Percentiles rank a stretch among this genome's conserved stretches.
These are phyloP conservation scores for Macrocentrus cingulum DNA, from an alignment of 1,140 invertebrate genomes.

Conservation along the genomic window DNA sequence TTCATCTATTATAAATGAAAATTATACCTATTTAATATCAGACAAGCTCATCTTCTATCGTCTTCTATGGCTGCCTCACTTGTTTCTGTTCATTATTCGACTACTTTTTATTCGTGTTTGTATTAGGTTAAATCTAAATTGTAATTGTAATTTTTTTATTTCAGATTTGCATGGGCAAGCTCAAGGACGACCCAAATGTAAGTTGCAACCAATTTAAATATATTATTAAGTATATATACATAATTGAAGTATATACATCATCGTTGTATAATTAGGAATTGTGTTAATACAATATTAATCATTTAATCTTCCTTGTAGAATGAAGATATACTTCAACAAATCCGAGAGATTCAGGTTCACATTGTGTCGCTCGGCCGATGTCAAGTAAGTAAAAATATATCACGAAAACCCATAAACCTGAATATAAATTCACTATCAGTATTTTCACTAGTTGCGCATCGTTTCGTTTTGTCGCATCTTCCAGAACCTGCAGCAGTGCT, in stretches of 20 bases:
- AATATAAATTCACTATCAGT: no score
- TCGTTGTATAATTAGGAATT: neutral
- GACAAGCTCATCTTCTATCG: no score
- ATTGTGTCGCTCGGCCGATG: slow-evolving; percentile 48
- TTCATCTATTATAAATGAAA: no score
- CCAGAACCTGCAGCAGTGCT: slow-evolving; percentile 5
- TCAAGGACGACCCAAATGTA: slow-evolving; percentile 65
- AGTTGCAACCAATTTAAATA: slow-evolving; percentile 40
- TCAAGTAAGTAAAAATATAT: slow-evolving; percentile 42
- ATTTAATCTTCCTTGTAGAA: slow-evolving; percentile 41
- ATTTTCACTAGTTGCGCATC: slow-evolving; percentile 26
- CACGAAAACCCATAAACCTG: no score
- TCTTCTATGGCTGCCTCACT: neutral
- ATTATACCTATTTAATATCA: no score
- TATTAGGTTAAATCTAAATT: no score
- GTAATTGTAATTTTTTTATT: slow-evolving; percentile 40
- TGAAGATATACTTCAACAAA: slow-evolving; percentile 40
- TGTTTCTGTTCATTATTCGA: neutral
- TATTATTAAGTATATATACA: neutral
- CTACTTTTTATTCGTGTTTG: no score
- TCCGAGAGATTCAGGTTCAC: slow-evolving; percentile 47
- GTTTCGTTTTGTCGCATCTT: slow-evolving; percentile 18
- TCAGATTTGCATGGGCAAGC: slow-evolving; percentile 62
- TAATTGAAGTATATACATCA: neutral
- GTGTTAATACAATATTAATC: no score